Evolutionary conservation across 2,888 invertebrate species (phyloP).

Genomic region (Brachyptera risi): DNA sequence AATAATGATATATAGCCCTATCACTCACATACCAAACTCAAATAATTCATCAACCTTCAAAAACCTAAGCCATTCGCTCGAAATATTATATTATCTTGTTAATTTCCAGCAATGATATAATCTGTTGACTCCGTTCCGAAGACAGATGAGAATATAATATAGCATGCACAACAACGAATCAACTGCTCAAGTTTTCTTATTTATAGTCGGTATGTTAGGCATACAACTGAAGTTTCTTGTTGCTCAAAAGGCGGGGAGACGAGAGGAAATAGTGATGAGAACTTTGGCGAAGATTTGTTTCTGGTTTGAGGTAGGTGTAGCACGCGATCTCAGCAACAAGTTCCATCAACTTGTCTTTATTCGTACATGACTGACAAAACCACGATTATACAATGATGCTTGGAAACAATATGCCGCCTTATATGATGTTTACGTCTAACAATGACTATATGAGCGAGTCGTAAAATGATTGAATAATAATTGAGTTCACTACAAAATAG

Average conservation of each 20-base stretch:
- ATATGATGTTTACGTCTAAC: neutral
- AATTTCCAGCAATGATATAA: no score
- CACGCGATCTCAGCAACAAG: slow-evolving; percentile 11
- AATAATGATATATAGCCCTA: no score
- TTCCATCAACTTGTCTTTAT: slow-evolving; percentile 10
- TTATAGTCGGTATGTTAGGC: slow-evolving; percentile 3
- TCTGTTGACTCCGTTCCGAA: no score
- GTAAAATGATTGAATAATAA: no score
- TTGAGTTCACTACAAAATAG: no score
- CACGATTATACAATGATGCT: neutral
- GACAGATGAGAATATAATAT: no score
- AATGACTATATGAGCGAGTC: neutral
- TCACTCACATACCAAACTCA: no score
- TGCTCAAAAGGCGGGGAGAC: neutral
- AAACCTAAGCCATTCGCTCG: no score
- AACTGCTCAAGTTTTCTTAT: neutral
- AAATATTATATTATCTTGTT: no score
- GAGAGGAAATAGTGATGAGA: neutral
- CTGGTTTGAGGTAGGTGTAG: neutral
- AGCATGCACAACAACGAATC: neutral
- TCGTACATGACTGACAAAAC: slow-evolving; percentile 6
- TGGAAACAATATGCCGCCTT: neutral
- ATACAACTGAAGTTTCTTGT: slow-evolving; percentile 5
- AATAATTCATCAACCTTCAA: no score
- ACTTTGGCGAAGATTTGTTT: neutral